Conservation (phyloP, 2,888 invertebrate genomes). For the Drosophila bunnanda region DNA sequence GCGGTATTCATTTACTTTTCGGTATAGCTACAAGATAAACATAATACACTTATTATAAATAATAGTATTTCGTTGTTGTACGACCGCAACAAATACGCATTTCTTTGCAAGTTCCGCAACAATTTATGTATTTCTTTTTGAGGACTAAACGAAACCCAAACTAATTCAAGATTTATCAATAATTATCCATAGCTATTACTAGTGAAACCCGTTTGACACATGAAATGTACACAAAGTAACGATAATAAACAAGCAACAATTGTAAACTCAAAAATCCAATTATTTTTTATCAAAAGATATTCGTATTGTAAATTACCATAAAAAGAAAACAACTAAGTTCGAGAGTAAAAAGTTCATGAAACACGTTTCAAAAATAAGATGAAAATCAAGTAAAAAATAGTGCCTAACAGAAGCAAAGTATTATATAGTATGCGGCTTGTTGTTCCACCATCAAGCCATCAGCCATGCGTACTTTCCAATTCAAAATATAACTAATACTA, state of each 20-base stretch:
- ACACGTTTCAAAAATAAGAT: constrained; percentile 3
- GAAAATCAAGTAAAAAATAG: constrained; percentile 54
- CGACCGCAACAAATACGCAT: constrained; percentile 76
- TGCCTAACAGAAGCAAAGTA: constrained; percentile 72
- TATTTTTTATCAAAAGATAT: not conserved
- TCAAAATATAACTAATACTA: constrained; percentile 10
- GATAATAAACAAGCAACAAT: constrained; percentile 6
- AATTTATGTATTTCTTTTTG: constrained; percentile 25
- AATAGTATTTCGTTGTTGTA: constrained; percentile 76
- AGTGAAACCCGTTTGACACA: constrained; percentile 9
- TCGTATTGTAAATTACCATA: constrained; percentile 8
- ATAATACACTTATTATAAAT: constrained; percentile 56
- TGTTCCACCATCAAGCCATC: constrained; percentile 9
- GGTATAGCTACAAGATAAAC: constrained; percentile 37
- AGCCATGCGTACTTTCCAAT: constrained; percentile 20
- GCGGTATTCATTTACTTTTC: constrained; percentile 30
- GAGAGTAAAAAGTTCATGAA: not conserved
- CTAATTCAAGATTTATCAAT: constrained; percentile 3
- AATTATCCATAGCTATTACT: constrained; percentile 4
- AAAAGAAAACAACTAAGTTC: not conserved
- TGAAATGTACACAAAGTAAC: constrained; percentile 8
- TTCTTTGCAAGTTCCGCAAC: constrained; percentile 57
- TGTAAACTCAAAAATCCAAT: not conserved
- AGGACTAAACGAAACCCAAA: constrained; percentile 6
- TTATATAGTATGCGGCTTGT: constrained; percentile 52